Evolutionary conservation across 2,797 vertebrate species (phyloP).

Genomic region (Amblyopsis hoosieri): DNA sequence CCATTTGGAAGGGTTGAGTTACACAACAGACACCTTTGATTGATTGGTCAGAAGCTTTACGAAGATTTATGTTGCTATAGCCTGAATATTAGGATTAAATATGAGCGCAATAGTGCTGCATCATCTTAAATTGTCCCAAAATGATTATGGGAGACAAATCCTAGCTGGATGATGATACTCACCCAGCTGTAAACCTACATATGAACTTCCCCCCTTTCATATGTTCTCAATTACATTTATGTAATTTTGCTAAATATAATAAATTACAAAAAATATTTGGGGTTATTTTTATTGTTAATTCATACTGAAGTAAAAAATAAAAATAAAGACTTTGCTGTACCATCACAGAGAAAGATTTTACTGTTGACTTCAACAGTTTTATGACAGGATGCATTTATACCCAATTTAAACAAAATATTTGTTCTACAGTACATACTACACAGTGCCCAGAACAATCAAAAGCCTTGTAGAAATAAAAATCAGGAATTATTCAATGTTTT

Average conservation of each 20-base stretch:
- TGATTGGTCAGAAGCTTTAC: slow-evolving; percentile 41
- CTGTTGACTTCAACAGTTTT: slow-evolving; percentile 9
- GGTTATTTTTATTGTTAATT: slow-evolving; percentile 54
- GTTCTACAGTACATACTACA: too few relatives aligned
- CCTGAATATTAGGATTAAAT: slow-evolving; percentile 22
- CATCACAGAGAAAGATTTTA: slow-evolving; percentile 21
- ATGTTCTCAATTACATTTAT: background rate
- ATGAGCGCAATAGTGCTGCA: slow-evolving; percentile 16
- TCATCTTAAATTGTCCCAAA: background rate
- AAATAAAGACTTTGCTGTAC: slow-evolving; percentile 6
- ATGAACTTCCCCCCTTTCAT: background rate
- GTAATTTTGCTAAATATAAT: background rate
- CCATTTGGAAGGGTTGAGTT: slow-evolving; percentile 66
- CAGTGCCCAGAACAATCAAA: slow-evolving; percentile 9
- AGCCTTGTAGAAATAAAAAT: slow-evolving; percentile 10
- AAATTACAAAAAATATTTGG: slow-evolving; percentile 2
- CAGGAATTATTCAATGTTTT: background rate
- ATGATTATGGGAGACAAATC: background rate
- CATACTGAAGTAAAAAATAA: slow-evolving; percentile 46
- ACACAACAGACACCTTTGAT: slow-evolving; percentile 73
- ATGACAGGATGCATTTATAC: slow-evolving; percentile 12
- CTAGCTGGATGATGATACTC: background rate
- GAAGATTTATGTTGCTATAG: slow-evolving; percentile 29
- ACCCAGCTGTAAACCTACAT: background rate
- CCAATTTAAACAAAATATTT: background rate